Evolutionary conservation across 2,888 invertebrate species (phyloP).

Genomic region (Apamea epomidion): DNA sequence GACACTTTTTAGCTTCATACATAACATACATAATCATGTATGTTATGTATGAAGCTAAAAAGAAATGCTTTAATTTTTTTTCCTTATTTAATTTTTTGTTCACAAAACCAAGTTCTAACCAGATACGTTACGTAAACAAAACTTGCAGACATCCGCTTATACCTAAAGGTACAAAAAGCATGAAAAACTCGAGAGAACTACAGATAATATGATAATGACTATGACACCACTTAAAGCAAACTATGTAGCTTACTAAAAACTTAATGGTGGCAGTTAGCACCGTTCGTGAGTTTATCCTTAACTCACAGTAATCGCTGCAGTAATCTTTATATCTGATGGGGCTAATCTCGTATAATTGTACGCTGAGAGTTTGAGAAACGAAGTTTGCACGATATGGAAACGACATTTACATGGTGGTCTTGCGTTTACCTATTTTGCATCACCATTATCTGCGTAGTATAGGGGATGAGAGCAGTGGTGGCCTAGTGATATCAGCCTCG

Average conservation of each 20-base stretch:
- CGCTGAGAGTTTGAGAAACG: conserved; percentile 48
- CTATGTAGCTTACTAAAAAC: conserved; percentile 51
- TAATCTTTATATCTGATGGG: conserved; percentile 69
- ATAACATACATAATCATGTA: neutral
- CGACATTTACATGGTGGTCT: neutral
- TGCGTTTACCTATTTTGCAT: neutral
- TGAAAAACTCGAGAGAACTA: conserved; percentile 22
- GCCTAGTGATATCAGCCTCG: no score
- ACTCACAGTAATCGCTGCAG: conserved; percentile 62
- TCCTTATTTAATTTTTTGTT: neutral
- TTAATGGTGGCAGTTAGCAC: conserved; percentile 49
- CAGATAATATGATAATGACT: conserved; percentile 50
- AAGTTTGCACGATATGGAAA: conserved; percentile 37
- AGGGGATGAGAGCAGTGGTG: neutral
- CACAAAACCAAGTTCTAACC: neutral
- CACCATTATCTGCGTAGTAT: neutral
- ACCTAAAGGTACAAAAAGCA: neutral
- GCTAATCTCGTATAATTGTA: conserved; percentile 74
- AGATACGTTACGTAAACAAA: neutral
- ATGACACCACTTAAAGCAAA: conserved; percentile 30
- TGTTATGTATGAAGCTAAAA: neutral
- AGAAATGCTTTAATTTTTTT: neutral
- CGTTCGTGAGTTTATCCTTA: conserved; percentile 44
- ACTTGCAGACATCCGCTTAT: neutral
- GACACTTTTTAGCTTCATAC: neutral